These are phyloP conservation scores for Hybognathus amarus DNA, from an alignment of 2,797 vertebrate genomes.

Conservation along the genomic window DNA sequence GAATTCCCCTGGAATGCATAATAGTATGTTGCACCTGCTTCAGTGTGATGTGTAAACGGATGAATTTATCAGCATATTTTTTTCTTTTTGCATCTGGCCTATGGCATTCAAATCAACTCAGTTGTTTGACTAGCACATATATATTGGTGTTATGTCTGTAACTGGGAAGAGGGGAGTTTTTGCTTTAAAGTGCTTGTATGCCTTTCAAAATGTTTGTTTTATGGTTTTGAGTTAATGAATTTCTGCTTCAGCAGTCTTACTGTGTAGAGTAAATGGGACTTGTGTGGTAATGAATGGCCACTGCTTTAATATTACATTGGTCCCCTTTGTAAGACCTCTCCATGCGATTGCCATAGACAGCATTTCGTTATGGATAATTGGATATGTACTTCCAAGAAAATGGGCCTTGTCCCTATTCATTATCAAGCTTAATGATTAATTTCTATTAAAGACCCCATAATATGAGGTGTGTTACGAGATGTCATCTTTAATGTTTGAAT, in stretches of 20 bases:
- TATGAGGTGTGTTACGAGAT: constrained; percentile 10
- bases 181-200: constrained; percentile 9
- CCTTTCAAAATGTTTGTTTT: constrained; percentile 7
- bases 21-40: not conserved
- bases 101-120: not conserved
- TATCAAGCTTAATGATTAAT: constrained; percentile 31
- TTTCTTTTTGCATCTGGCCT: not conserved
- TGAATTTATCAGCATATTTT: not conserved
- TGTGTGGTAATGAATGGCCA: constrained; percentile 35
- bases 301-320: constrained; percentile 37
- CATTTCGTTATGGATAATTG: constrained; percentile 27
- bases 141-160: not conserved
- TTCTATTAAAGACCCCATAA: constrained; percentile 33
- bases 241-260: constrained; percentile 18
- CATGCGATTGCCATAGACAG: constrained; percentile 19
- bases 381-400: constrained; percentile 33
- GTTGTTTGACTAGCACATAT: not conserved
- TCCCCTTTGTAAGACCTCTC: constrained; percentile 38
- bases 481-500: constrained; percentile 33
- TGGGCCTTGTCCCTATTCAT: constrained; percentile 30
- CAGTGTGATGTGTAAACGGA: not conserved
- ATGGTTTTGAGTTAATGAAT: constrained; percentile 4
- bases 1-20: not conserved
- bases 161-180: not conserved
- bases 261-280: constrained; percentile 23